Conservation (phyloP, 2,113 vertebrate species). For the Dissostichus mawsoni region DNA sequence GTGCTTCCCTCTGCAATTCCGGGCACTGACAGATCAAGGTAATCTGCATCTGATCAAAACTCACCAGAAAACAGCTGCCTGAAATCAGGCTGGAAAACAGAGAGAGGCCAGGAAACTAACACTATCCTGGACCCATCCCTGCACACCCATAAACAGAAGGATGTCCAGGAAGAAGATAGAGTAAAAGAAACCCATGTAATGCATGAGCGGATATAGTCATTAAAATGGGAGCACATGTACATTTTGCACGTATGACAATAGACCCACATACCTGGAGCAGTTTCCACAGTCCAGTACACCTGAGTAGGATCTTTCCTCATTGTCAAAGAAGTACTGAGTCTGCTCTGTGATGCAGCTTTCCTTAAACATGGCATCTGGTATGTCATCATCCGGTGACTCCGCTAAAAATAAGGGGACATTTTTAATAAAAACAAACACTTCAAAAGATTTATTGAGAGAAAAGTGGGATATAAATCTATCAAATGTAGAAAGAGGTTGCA, state of each 20-base stretch:
- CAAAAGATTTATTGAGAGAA: constrained; percentile 7
- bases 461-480: background rate
- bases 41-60: constrained; percentile 62
- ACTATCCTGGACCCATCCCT: constrained; percentile 48
- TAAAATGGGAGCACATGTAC: constrained; percentile 53
- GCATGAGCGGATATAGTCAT: constrained; percentile 53
- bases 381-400: constrained; percentile 92
- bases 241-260: constrained; percentile 9
- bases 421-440: constrained; percentile 4
- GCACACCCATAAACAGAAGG: constrained; percentile 59
- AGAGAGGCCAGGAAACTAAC: constrained; percentile 53
- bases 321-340: constrained; percentile 98
- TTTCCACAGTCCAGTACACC: constrained; percentile 96
- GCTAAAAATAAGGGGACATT: constrained; percentile 72
- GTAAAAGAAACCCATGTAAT: constrained; percentile 5
- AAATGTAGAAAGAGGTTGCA: background rate
- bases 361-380: constrained; percentile 89
- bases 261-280: constrained; percentile 92
- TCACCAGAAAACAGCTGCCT: constrained; percentile 71
- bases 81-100: constrained; percentile 55
- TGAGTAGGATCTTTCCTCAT: constrained; percentile 91
- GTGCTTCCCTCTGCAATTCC: constrained; percentile 57
- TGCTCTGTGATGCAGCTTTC: constrained; percentile 99
- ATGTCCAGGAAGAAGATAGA: constrained; percentile 50
- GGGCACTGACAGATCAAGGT: constrained; percentile 75